phyloP scores from a whole-genome alignment of 2,888 invertebrate genomes.

The Odontocolon sp. region DNA sequence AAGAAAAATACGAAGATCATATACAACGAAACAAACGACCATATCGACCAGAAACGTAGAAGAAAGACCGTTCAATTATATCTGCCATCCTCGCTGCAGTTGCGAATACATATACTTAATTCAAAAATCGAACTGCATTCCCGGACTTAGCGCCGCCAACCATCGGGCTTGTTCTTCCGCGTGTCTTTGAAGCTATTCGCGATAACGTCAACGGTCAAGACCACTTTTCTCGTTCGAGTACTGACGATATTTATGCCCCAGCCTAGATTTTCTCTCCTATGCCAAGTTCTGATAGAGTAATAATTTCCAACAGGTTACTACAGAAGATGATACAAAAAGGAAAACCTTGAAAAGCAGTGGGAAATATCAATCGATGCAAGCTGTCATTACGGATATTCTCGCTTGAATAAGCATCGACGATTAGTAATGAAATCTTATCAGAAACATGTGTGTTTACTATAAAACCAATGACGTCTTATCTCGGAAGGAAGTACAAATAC shows the following conservation, averaged over 20 bases:
- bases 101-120: constrained; percentile 6
- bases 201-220: constrained; percentile 55
- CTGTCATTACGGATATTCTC: not conserved
- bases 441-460: not conserved
- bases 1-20: constrained; percentile 1
- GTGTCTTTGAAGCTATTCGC: constrained; percentile 63
- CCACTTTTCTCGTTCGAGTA: not conserved
- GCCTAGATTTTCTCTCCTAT: constrained; percentile 4
- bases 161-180: constrained; percentile 64
- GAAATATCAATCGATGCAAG: constrained; percentile 17
- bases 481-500: constrained; percentile 11
- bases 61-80: constrained; percentile 60
- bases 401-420: not conserved
- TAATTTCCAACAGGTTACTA: constrained; percentile 50
- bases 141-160: constrained; percentile 60
- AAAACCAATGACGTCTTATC: constrained; percentile 17
- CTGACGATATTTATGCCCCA: constrained; percentile 5
- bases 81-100: constrained; percentile 53
- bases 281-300: constrained; percentile 28
- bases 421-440: constrained; percentile 49
- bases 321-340: not conserved
- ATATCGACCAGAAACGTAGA: constrained; percentile 52
- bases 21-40: not conserved
- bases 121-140: constrained; percentile 71
- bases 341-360: constrained; percentile 4